Percentiles rank a stretch among this genome's conserved stretches.
Evolutionary conservation across 2,113 vertebrate genomes (phyloP).

Genomic region (Hyaena hyaena): DNA sequence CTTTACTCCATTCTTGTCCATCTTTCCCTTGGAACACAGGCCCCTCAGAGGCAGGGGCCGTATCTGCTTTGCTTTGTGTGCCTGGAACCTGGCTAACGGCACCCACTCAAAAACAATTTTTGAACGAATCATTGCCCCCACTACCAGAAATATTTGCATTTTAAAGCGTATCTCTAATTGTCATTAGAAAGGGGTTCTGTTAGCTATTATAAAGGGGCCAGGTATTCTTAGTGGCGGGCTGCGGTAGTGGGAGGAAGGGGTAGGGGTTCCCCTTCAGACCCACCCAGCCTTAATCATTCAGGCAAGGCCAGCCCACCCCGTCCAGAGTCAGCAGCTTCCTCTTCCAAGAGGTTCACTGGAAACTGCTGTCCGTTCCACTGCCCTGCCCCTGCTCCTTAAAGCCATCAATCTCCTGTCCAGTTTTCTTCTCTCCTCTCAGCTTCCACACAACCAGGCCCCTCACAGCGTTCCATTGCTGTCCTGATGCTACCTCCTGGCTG

Average conservation of each 20-base stretch:
- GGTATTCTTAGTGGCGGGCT: not conserved
- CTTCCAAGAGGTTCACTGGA: not conserved
- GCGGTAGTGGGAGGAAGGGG: not conserved
- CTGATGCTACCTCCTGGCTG: not conserved
- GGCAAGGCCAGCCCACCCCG: not conserved
- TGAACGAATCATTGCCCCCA: not conserved
- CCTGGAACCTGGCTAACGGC: constrained; percentile 7
- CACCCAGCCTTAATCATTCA: not conserved
- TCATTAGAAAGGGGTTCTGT: not conserved
- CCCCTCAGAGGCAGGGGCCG: not conserved
- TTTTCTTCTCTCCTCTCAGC: not conserved
- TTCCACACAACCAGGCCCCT: not conserved
- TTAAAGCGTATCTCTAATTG: not conserved
- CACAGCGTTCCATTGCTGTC: not conserved
- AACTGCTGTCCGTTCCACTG: not conserved
- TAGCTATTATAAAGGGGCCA: not conserved
- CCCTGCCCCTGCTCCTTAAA: not conserved
- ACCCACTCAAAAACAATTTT: not conserved
- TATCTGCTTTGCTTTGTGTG: not conserved
- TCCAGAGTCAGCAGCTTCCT: not conserved
- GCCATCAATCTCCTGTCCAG: not conserved
- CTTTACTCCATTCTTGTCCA: constrained; percentile 1
- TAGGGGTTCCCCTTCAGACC: not conserved
- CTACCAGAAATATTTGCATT: not conserved
- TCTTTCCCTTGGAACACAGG: not conserved